phyloP scores from a whole-genome alignment of 1,140 invertebrate genomes.

The Penaeus vannamei region DNA sequence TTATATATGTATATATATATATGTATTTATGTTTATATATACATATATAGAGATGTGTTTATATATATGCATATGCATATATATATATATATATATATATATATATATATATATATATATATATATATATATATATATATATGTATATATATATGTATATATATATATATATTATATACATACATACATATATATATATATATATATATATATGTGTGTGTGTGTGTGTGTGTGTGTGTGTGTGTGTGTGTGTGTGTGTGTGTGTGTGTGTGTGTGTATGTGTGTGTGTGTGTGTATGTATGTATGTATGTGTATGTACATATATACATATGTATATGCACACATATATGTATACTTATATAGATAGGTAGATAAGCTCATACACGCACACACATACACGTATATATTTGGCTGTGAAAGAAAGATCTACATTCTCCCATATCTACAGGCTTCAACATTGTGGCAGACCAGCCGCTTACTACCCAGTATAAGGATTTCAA shows the following conservation, averaged over 20 bases:
- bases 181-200: slow-evolving; percentile 1
- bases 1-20: too few species aligned
- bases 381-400: background rate
- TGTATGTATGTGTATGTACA: background rate
- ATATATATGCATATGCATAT: too few species aligned
- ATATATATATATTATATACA: too few species aligned
- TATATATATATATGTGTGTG: slow-evolving; percentile 4
- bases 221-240: slow-evolving; percentile 16
- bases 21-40: too few species aligned
- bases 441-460: too few species aligned
- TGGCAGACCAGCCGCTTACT: too few species aligned
- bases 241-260: slow-evolving; percentile 16
- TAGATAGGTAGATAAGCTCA: background rate
- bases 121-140: background rate
- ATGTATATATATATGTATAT: background rate
- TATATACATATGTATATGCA: background rate
- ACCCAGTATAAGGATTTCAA: too few species aligned
- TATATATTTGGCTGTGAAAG: too few species aligned
- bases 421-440: too few species aligned
- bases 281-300: background rate
- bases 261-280: background rate
- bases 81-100: too few species aligned
- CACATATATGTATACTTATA: background rate
- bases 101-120: too few species aligned
- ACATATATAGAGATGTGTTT: too few species aligned